Conservation (phyloP, 2,797 vertebrate species). For the Sebastes minor region DNA sequence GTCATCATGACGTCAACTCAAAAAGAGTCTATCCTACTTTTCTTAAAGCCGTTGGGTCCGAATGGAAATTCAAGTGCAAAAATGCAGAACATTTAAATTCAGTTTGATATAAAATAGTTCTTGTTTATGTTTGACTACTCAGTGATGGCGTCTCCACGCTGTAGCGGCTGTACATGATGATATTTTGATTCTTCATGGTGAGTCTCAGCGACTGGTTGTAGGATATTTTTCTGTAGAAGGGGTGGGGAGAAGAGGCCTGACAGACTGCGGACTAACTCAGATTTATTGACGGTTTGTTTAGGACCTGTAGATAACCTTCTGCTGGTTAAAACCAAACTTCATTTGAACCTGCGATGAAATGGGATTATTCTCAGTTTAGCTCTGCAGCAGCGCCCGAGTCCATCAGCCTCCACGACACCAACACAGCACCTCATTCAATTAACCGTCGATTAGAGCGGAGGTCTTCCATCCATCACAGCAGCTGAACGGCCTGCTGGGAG, state of each 20-base stretch:
- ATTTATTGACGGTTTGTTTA: not conserved
- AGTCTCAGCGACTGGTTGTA: not conserved
- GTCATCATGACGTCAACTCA: no score
- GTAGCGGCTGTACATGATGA: no score
- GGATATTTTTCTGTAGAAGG: not conserved
- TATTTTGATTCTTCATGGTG: no score
- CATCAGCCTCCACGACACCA: conserved; percentile 20
- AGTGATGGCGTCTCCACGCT: no score
- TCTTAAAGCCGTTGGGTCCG: no score
- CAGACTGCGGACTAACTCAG: not conserved
- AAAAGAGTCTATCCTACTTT: no score
- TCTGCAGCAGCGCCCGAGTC: not conserved
- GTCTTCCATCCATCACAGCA: not conserved
- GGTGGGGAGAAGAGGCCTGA: not conserved
- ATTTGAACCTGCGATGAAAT: conserved; percentile 21
- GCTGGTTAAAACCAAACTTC: conserved; percentile 14
- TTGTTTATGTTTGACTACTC: no score
- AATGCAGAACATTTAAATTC: no score
- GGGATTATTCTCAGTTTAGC: conserved; percentile 10
- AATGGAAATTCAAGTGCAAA: no score
- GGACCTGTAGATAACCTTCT: conserved; percentile 33
- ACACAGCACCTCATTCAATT: conserved; percentile 27
- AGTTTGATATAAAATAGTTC: no score
- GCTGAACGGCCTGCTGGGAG: conserved; percentile 14
- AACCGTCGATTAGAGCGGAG: conserved; percentile 6